These are phyloP conservation scores for Phenganax stokvisi DNA, from an alignment of 92 coral and sea anemone species.

Conservation along the genomic window DNA sequence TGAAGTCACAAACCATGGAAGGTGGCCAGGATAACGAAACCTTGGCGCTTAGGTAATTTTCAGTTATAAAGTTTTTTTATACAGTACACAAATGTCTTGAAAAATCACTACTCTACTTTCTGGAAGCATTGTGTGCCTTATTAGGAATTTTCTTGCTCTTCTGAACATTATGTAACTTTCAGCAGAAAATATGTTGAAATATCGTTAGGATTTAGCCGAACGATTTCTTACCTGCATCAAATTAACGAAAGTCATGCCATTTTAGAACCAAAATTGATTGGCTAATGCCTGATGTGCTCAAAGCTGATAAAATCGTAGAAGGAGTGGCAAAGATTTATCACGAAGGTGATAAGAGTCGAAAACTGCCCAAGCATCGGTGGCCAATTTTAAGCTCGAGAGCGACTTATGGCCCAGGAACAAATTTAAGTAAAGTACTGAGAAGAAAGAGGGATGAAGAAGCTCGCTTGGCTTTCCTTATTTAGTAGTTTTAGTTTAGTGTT, in stretches of 20 bases:
- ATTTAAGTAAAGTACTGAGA: conserved; percentile 1
- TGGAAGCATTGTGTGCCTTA: too few species aligned
- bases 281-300: conserved; percentile 7
- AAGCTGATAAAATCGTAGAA: conserved; percentile 4
- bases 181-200: too few species aligned
- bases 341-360: background rate
- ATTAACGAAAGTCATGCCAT: background rate
- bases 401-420: background rate
- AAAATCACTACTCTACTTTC: background rate
- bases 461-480: background rate
- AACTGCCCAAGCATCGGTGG: conserved; percentile 27
- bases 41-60: background rate
- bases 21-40: conserved; percentile 9
- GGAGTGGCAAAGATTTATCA: conserved; percentile 10
- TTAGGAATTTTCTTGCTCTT: too few species aligned
- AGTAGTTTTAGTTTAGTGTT: background rate
- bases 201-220: too few species aligned
- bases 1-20: conserved; percentile 11
- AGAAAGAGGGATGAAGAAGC: conserved; percentile 6
- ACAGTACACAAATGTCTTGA: background rate
- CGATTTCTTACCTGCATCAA: background rate
- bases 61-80: background rate
- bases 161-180: too few species aligned
- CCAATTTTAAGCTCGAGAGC: conserved; percentile 21
- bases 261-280: conserved; percentile 30